Evolutionary conservation across 2,113 vertebrate genomes (phyloP), one percentile per base, ranked within the genome.

Genomic region (Gallinago jamesoni): DNA sequence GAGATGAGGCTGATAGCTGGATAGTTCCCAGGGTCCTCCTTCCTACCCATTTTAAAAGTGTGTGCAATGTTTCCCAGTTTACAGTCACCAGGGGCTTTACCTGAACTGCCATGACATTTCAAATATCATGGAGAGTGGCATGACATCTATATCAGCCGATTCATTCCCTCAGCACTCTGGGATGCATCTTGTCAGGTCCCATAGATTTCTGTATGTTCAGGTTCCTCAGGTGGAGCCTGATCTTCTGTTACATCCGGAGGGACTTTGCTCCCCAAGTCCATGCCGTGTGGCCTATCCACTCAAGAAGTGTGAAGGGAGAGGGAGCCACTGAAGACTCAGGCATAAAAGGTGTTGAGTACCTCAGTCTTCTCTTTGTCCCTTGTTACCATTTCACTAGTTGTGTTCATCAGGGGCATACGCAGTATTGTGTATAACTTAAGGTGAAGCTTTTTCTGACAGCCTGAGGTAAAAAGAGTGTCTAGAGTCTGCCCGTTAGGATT

Each of bases 401-500:
- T 33, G 64, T 24, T 67, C 22, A 33, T 47, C 15, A 23, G 21
- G 64, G 43, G 30, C 17, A 48, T 23, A 6, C 1, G 7, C 37
- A 35, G 10, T 41, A 27, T 48, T 22, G 5, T 10, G 7, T 35
- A 5, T 76, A 24, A 12, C 33, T 59, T 45, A 48, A 90, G 30
- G 56, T 31, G 48, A 84, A 63, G 50, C 24, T 56, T 84, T 17
- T 84, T 63, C 25, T 77, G 56, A 48, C 27, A 70, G 35, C 18
- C 45, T 23, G 41, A 55, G 64, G 31, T 21, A 27, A 48, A 41
- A 41, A 70, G 31, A 6, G 37, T 39, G 33, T 30, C 24, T 55
- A 3, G 30, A 0, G 0, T 23, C n/a, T 67, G 12, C 48, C 55
- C 0, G 1, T 10, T 57, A 70, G n/a, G 70, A n/a, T 30, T 45